These are phyloP conservation scores for Lepidurus apus DNA, from an alignment of 1,140 invertebrate species.

Conservation along the genomic window DNA sequence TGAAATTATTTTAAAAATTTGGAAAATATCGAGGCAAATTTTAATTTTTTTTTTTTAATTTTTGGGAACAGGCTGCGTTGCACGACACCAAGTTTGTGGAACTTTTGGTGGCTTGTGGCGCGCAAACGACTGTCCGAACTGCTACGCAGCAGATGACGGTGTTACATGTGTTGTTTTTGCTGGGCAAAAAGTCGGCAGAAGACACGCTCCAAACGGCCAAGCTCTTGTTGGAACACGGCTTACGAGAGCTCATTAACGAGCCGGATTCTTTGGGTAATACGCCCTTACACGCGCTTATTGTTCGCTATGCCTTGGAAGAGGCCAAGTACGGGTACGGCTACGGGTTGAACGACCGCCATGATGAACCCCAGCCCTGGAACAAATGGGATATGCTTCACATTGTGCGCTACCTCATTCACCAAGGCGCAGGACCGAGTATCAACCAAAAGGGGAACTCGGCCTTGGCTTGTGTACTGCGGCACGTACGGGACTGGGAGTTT, in stretches of 20 bases:
- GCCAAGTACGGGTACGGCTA: constrained; percentile 57
- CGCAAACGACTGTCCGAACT: constrained; percentile 60
- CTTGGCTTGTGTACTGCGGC: constrained; percentile 62
- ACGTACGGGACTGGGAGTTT: constrained; percentile 69
- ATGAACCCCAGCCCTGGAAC: constrained; percentile 52
- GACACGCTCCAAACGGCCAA: constrained; percentile 60
- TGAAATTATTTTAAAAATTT: background rate
- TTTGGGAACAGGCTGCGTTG: constrained; percentile 47
- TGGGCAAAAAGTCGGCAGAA: constrained; percentile 59
- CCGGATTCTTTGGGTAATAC: constrained; percentile 61
- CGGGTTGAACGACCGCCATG: constrained; percentile 35
- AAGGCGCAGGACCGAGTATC: constrained; percentile 60
- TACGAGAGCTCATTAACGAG: constrained; percentile 61
- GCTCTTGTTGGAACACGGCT: constrained; percentile 57
- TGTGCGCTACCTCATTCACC: constrained; percentile 46
- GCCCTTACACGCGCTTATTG: constrained; percentile 58
- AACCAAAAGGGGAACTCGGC: constrained; percentile 66
- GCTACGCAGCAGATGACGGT: constrained; percentile 68
- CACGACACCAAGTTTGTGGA: constrained; percentile 62
- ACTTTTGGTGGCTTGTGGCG: constrained; percentile 57
- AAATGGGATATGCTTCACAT: constrained; percentile 66
- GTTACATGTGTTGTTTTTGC: constrained; percentile 58
- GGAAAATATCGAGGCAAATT: background rate
- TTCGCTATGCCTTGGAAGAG: constrained; percentile 65
- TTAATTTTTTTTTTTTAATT: constrained; percentile 15